Evolutionary conservation across 2,113 vertebrate genomes (phyloP).

Genomic region (Mixornis gularis): DNA sequence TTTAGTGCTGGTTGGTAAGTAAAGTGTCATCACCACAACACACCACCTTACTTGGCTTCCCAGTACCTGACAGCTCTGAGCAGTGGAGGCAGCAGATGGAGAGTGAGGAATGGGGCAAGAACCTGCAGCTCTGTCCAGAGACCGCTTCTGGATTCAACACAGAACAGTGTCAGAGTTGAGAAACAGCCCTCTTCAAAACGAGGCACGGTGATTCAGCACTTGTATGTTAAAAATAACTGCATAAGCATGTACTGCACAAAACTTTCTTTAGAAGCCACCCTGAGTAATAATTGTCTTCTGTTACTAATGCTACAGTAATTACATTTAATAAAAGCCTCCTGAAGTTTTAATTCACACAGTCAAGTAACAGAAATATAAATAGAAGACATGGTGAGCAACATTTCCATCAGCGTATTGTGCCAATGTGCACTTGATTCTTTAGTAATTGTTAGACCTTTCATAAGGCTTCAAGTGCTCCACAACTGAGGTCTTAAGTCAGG

Average conservation of each 20-base stretch:
- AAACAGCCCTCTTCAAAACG: neutral
- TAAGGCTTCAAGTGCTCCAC: neutral
- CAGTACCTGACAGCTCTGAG: constrained; percentile 48
- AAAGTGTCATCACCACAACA: neutral
- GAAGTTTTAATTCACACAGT: neutral
- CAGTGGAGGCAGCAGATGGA: neutral
- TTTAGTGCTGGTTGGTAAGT: neutral
- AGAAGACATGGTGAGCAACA: neutral
- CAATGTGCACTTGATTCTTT: neutral
- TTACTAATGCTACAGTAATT: constrained; percentile 1
- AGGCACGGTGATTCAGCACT: neutral
- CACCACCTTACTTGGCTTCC: neutral
- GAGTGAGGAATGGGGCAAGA: constrained; percentile 14
- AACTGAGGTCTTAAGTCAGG: neutral
- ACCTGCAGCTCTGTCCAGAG: constrained; percentile 18
- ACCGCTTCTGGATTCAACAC: constrained; percentile 53
- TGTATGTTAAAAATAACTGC: neutral
- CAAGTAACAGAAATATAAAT: constrained; percentile 10
- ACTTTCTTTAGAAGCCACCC: neutral
- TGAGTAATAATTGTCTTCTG: neutral
- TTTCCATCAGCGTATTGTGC: neutral
- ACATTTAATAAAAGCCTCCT: constrained; percentile 13
- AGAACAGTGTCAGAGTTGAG: constrained; percentile 4
- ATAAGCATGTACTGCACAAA: neutral
- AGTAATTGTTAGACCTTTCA: neutral